Conservation (phyloP, 2,113 vertebrate genomes). For the Melanotaenia duboulayi region DNA sequence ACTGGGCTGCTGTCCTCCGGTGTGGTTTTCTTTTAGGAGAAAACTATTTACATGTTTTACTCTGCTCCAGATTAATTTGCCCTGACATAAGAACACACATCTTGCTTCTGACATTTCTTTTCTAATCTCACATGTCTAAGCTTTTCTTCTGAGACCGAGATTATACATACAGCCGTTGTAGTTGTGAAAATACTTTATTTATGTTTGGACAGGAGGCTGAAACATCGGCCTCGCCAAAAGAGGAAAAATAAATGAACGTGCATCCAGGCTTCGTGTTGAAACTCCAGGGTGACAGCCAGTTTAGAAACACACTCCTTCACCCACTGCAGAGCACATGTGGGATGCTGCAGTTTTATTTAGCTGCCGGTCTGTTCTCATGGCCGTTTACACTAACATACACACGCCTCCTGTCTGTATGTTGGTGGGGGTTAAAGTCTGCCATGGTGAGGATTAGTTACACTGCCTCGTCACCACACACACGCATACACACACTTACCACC, state of each 20-base stretch:
- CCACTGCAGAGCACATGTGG: slow-evolving; percentile 64
- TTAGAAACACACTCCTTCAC: slow-evolving; percentile 56
- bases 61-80: too few species aligned
- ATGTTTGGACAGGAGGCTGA: too few species aligned
- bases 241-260: neutral
- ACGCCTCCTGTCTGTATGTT: slow-evolving; percentile 69
- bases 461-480: slow-evolving; percentile 37
- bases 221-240: too few species aligned
- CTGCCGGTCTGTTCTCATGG: slow-evolving; percentile 52
- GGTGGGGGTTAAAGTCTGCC: slow-evolving; percentile 67
- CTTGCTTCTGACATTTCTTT: too few species aligned
- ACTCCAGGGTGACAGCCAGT: slow-evolving; percentile 33
- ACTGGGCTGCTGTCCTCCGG: too few species aligned
- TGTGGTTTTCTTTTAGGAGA: too few species aligned
- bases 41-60: too few species aligned
- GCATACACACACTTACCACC: slow-evolving; percentile 46
- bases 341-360: slow-evolving; percentile 72
- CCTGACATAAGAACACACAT: too few species aligned
- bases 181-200: too few species aligned
- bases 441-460: slow-evolving; percentile 62
- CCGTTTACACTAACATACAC: slow-evolving; percentile 23
- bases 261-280: slow-evolving; percentile 18
- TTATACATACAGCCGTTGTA: too few species aligned
- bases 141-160: too few species aligned
- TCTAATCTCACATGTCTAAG: too few species aligned